These are phyloP conservation scores for Bombus consobrinus DNA, from an alignment of 1,140 invertebrate species.

Conservation along the genomic window DNA sequence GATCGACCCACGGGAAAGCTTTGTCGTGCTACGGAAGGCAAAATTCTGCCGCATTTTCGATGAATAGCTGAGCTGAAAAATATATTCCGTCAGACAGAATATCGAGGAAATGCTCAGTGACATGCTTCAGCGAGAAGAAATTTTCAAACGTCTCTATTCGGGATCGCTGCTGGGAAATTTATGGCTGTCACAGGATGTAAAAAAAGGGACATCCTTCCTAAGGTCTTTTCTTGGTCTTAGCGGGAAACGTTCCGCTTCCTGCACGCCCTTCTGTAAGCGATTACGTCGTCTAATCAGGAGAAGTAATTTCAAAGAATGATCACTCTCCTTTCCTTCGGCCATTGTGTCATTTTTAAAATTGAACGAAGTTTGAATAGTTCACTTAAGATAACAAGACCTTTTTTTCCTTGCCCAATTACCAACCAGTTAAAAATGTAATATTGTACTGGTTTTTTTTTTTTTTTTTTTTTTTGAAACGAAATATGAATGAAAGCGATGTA, in stretches of 20 bases:
- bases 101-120: constrained; percentile 8
- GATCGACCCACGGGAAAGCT: not conserved
- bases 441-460: not conserved
- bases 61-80: not conserved
- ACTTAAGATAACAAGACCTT: not conserved
- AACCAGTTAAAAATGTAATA: not conserved
- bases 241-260: constrained; percentile 7
- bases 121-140: constrained; percentile 26
- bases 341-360: not conserved
- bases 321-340: not conserved
- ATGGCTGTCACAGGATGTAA: constrained; percentile 25
- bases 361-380: not conserved
- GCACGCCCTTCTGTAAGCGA: not conserved
- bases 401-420: not conserved
- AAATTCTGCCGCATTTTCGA: constrained; percentile 38
- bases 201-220: constrained; percentile 11
- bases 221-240: constrained; percentile 23
- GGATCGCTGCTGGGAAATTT: constrained; percentile 29
- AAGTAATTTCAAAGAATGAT: constrained; percentile 39
- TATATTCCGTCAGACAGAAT: constrained; percentile 22
- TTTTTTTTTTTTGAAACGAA: not conserved
- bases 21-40: not conserved
- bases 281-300: constrained; percentile 53
- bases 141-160: constrained; percentile 39
- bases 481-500: not conserved